Evolutionary conservation across 2,797 vertebrate genomes (phyloP), one percentile per base, ranked within the genome.

Genomic region (Chaetodon trifasciatus): DNA sequence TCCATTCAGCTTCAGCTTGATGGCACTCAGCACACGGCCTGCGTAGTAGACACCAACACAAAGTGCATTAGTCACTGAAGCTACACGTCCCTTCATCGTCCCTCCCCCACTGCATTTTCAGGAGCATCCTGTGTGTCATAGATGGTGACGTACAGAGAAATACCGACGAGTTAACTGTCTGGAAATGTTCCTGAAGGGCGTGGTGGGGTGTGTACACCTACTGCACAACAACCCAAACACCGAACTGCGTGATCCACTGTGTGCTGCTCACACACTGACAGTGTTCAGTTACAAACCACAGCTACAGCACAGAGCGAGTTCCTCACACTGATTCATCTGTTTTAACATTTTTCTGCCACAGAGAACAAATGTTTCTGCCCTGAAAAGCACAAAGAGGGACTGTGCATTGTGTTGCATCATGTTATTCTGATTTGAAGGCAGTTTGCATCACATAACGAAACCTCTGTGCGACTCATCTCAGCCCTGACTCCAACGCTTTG

Each of bases 91-190:
- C 3, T 8, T 70, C 74, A 55, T 42, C 13, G 11, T 56, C 56
- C 57, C 60, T n/a, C 64, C 46, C 72, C 3, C 11, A 2, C 1
- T 52, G 39, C 16, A 9, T 76, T 70, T 78, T 70, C 44, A 32
- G 46, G 56, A 78, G 53, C 49, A 62, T 83, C 79, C 70, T 79
- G 50, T 90, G 85, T 86, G 87, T 94, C 90, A 90, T 72, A 39
- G 47, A 23, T 49, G 68, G 42, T 79, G 71, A 86, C 56, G 68
- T 49, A 63, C 37, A 68, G 11, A 68, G 15, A 86, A 87, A 82
- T 74, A 73, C 63, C 39, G 70, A 65, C 44, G 56, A 69, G 53
- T 69, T 68, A 77, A 76, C 60, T 78, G 77, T 65, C 82, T 78
- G 82, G 77, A 90, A 89, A 76, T 79, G 10, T 70, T 74, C 49